These are phyloP conservation scores for Trachymyrmex septentrionalis DNA, from an alignment of 1,140 invertebrate genomes.

Conservation along the genomic window DNA sequence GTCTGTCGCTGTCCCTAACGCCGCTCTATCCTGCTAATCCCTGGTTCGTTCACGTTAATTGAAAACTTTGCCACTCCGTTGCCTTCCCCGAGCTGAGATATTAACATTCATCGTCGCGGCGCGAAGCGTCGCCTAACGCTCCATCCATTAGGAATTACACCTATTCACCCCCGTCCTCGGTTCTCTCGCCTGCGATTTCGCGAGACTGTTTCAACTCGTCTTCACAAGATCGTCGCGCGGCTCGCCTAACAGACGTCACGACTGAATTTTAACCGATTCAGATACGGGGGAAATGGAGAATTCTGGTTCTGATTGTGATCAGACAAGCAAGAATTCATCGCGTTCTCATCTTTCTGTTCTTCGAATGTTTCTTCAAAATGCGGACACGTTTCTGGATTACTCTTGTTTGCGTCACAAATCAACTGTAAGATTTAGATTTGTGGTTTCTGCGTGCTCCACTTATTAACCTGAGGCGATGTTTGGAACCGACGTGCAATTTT, in stretches of 20 bases:
- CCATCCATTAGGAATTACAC: constrained; percentile 75
- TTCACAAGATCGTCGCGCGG: constrained; percentile 26
- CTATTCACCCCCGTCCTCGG: constrained; percentile 52
- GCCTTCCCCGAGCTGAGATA: constrained; percentile 66
- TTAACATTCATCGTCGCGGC: constrained; percentile 70
- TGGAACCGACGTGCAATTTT: constrained; percentile 14
- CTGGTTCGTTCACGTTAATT: constrained; percentile 69
- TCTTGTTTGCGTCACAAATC: constrained; percentile 30
- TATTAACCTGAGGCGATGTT: neutral
- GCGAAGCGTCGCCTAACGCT: constrained; percentile 65
- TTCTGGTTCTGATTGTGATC: neutral
- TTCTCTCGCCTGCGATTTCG: constrained; percentile 1
- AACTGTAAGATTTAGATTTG: constrained; percentile 43
- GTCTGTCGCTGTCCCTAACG: constrained; percentile 3
- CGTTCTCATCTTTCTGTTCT: constrained; percentile 15
- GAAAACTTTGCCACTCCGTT: constrained; percentile 71
- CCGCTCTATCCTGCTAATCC: constrained; percentile 62
- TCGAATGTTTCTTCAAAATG: constrained; percentile 19
- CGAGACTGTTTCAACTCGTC: constrained; percentile 42
- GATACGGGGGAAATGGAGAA: neutral
- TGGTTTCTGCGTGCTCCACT: constrained; percentile 25
- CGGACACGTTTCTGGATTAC: neutral
- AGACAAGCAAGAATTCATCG: neutral
- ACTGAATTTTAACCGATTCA: constrained; percentile 30
- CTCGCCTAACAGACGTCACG: constrained; percentile 26